Conservation (phyloP, 2,888 invertebrate species). For the Lithodes maja region DNA sequence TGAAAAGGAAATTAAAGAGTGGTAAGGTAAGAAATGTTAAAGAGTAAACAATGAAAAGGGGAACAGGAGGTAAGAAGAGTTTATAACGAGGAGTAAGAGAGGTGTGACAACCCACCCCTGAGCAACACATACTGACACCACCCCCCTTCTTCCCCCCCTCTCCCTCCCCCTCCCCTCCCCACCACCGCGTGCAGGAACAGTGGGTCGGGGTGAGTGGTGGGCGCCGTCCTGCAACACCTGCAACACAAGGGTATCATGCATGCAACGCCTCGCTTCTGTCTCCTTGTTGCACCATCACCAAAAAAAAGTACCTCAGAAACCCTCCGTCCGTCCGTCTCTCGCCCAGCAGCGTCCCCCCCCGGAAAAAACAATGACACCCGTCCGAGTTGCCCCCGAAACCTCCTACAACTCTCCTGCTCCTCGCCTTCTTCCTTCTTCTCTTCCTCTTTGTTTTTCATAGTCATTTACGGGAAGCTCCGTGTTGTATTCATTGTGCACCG, state of each 20-base stretch:
- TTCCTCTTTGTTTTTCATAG: not conserved
- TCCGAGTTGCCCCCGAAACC: not conserved
- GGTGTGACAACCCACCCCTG: not conserved
- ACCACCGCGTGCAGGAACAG: constrained; percentile 43
- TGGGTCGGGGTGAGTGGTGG: constrained; percentile 68
- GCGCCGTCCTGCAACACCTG: constrained; percentile 33
- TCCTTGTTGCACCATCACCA: constrained; percentile 5
- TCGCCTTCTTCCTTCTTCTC: not conserved
- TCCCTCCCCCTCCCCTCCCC: not conserved
- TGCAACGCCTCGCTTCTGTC: constrained; percentile 66
- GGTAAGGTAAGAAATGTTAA: not conserved
- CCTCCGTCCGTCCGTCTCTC: not conserved
- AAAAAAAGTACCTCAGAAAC: not conserved
- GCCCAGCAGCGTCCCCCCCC: not conserved
- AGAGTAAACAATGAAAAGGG: constrained; percentile 2
- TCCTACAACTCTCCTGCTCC: not conserved
- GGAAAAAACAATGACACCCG: not conserved
- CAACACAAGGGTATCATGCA: constrained; percentile 66
- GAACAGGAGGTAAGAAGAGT: not conserved
- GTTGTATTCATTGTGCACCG: too few species aligned
- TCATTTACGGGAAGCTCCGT: too few species aligned
- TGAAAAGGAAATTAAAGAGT: not conserved
- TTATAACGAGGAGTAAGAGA: not conserved
- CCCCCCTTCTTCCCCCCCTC: not conserved
- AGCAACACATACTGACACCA: not conserved